Conservation (phyloP, 2,888 invertebrate genomes). For the Oscheius sp. region DNA sequence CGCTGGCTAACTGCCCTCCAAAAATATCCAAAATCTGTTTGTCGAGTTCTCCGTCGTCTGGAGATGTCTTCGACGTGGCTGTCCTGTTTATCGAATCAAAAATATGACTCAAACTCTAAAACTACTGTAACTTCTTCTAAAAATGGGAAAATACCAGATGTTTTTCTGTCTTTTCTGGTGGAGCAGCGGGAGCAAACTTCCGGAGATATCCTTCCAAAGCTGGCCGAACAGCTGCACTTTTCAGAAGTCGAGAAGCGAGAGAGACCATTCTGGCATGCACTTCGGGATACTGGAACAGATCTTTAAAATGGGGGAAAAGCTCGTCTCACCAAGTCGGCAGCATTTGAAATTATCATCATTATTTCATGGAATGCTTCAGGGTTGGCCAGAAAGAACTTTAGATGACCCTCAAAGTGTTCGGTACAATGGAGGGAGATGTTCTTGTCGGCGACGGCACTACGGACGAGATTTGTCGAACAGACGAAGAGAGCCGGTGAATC, state of each 20-base stretch:
- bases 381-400: conserved; percentile 49
- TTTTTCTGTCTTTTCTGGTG: neutral
- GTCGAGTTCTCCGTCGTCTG: neutral
- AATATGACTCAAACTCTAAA: neutral
- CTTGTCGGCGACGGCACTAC: conserved; percentile 5
- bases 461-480: conserved; percentile 8
- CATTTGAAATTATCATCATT: conserved; percentile 19
- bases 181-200: conserved; percentile 6
- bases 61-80: neutral
- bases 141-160: too few species aligned
- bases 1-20: conserved; percentile 8
- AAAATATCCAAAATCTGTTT: conserved; percentile 6
- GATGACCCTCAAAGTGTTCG: conserved; percentile 36
- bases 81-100: neutral
- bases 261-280: neutral
- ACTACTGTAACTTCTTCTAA: too few species aligned
- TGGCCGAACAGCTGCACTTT: conserved; percentile 19
- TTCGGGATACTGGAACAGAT: conserved; percentile 9
- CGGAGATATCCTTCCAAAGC: conserved; percentile 8
- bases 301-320: neutral
- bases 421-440: neutral
- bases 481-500: conserved; percentile 20
- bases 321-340: conserved; percentile 10
- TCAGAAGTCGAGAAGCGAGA: conserved; percentile 10
- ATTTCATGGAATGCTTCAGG: conserved; percentile 43